These are phyloP conservation scores for Montifringilla adamsi DNA, from an alignment of 2,113 vertebrate genomes.

Conservation along the genomic window DNA sequence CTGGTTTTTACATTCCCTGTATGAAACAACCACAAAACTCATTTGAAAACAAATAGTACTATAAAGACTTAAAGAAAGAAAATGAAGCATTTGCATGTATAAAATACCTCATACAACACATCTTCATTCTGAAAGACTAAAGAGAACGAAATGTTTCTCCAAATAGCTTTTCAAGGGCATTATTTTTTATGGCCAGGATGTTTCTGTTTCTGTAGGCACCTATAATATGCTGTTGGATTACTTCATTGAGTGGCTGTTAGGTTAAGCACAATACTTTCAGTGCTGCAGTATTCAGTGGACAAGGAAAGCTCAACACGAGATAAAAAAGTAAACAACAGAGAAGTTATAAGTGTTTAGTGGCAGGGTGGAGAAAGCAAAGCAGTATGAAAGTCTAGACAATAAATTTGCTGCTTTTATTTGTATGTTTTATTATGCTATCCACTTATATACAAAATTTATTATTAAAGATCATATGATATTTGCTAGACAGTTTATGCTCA, in stretches of 20 bases:
- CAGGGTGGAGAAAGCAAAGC: not conserved
- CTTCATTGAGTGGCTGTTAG: not conserved
- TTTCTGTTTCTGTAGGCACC: constrained; percentile 49
- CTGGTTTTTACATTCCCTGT: not conserved
- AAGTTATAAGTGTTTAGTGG: not conserved
- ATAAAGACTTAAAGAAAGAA: constrained; percentile 58
- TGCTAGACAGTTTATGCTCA: not conserved
- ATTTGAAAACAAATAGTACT: constrained; percentile 64
- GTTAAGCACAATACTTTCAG: not conserved
- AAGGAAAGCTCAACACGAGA: not conserved
- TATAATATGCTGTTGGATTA: constrained; percentile 33
- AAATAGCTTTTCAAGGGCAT: constrained; percentile 50
- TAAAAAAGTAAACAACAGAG: not conserved
- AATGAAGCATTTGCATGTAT: constrained; percentile 62
- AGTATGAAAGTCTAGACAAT: not conserved
- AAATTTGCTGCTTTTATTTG: not conserved
- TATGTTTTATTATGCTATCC: not conserved
- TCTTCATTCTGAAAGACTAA: constrained; percentile 54
- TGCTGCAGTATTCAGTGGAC: constrained; percentile 11
- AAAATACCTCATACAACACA: constrained; percentile 60
- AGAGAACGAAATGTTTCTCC: constrained; percentile 38
- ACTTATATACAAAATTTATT: not conserved
- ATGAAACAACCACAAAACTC: constrained; percentile 41
- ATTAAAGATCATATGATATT: not conserved
- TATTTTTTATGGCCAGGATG: constrained; percentile 64